phyloP scores from a whole-genome alignment of 2,888 invertebrate genomes.

The Rhingia rostrata region DNA sequence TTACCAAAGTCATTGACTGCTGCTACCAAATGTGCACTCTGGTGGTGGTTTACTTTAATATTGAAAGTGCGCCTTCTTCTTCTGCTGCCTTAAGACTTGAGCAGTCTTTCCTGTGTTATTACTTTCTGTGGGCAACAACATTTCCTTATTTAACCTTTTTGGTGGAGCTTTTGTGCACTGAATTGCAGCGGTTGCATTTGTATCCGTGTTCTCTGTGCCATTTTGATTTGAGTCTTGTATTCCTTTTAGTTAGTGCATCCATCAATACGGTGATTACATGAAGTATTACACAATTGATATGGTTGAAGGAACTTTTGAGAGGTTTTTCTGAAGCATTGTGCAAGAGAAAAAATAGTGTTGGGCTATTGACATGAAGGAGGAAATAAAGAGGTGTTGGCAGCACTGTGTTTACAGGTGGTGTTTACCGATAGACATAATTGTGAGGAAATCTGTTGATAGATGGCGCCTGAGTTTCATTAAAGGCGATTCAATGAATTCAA shows the following conservation, averaged over 20 bases:
- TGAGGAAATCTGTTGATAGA: too few species aligned
- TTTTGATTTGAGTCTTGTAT: slow-evolving; percentile 14
- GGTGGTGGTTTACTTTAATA: slow-evolving; percentile 14
- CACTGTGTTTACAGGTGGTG: too few species aligned
- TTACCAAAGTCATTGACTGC: slow-evolving; percentile 44
- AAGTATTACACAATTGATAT: slow-evolving; percentile 33
- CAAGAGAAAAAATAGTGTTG: too few species aligned
- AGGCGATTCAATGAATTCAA: too few species aligned
- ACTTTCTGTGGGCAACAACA: not conserved
- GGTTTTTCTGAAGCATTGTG: too few species aligned
- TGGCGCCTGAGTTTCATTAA: too few species aligned
- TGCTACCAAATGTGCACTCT: slow-evolving; percentile 26
- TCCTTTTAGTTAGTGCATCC: not conserved
- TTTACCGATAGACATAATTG: too few species aligned
- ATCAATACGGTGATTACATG: slow-evolving; percentile 24
- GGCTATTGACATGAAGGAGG: too few species aligned
- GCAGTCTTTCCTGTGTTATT: slow-evolving; percentile 32
- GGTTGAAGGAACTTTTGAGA: slow-evolving; percentile 31
- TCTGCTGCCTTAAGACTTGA: slow-evolving; percentile 14
- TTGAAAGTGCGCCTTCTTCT: not conserved
- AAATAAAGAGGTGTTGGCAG: too few species aligned
- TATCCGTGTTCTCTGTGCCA: slow-evolving; percentile 2
- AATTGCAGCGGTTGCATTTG: slow-evolving; percentile 15
- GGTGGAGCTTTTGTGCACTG: slow-evolving; percentile 1
- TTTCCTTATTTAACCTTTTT: slow-evolving; percentile 34